These are phyloP conservation scores for Vanacampus margaritifer DNA, from an alignment of 2,113 vertebrate species.

Conservation along the genomic window DNA sequence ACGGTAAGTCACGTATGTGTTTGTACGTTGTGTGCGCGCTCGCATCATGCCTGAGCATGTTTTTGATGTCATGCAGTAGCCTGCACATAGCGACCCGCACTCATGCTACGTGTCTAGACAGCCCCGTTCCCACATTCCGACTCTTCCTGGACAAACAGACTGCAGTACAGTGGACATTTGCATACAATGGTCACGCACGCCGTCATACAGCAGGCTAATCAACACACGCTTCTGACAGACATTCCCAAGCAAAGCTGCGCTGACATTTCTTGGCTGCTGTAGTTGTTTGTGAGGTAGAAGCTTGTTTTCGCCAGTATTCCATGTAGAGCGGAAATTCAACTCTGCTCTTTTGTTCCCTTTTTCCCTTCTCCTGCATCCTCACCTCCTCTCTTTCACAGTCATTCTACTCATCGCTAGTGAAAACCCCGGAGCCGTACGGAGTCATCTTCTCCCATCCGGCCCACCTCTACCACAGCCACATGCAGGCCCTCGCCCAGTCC, in stretches of 20 bases:
- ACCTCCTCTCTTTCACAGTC: slow-evolving; percentile 41
- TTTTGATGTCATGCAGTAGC: slow-evolving; percentile 27
- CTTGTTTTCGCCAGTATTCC: slow-evolving; percentile 34
- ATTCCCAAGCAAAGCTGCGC: slow-evolving; percentile 24
- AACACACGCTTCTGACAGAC: slow-evolving; percentile 22
- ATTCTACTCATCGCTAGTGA: slow-evolving; percentile 59
- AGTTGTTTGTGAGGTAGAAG: slow-evolving; percentile 49
- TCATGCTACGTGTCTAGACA: slow-evolving; percentile 58
- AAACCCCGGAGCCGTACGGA: slow-evolving; percentile 58
- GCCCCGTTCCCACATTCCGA: slow-evolving; percentile 64
- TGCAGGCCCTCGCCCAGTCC: slow-evolving; percentile 43
- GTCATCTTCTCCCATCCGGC: slow-evolving; percentile 63
- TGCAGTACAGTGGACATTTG: slow-evolving; percentile 54
- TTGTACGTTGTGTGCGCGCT: slow-evolving; percentile 13
- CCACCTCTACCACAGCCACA: slow-evolving; percentile 51
- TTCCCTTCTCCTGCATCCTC: slow-evolving; percentile 39
- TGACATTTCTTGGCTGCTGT: slow-evolving; percentile 32
- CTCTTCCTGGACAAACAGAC: slow-evolving; percentile 69
- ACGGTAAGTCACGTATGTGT: slow-evolving; percentile 72
- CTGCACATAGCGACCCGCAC: slow-evolving; percentile 25
- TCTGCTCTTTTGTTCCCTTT: slow-evolving; percentile 41
- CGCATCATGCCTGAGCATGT: slow-evolving; percentile 45
- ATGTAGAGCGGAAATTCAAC: slow-evolving; percentile 37
- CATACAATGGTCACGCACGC: slow-evolving; percentile 61
- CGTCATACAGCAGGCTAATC: slow-evolving; percentile 44